phyloP scores from a whole-genome alignment of 2,113 vertebrate species.

The Mormyrus iriodes region DNA sequence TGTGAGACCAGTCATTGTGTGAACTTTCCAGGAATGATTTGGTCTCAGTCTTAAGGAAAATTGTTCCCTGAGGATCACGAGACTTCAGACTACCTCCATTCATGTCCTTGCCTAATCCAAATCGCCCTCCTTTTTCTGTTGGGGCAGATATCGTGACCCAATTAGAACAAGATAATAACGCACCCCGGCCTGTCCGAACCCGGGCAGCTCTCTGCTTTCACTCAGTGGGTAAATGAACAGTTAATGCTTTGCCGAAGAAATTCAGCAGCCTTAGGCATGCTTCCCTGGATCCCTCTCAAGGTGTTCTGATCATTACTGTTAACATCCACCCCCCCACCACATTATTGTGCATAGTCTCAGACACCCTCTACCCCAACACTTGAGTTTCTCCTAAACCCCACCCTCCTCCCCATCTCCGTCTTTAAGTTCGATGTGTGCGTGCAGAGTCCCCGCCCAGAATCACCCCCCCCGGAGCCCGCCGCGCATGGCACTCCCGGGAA shows the following conservation, averaged over 20 bases:
- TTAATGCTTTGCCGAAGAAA: background rate
- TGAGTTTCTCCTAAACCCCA: background rate
- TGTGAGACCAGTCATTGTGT: background rate
- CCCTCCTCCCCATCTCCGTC: background rate
- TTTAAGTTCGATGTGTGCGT: conserved; percentile 8
- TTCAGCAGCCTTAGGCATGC: background rate
- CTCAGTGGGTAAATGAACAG: background rate
- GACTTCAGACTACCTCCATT: background rate
- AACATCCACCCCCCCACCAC: too few relatives aligned
- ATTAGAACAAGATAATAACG: too few relatives aligned
- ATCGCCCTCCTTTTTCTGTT: background rate
- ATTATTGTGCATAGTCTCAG: background rate
- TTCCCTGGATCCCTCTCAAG: background rate
- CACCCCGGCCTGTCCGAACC: background rate
- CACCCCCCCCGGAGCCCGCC: background rate
- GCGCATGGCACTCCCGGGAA: background rate
- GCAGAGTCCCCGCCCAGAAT: background rate
- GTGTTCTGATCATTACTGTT: too few relatives aligned
- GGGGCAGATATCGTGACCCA: background rate
- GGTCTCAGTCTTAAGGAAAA: too few relatives aligned
- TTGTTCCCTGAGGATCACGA: background rate
- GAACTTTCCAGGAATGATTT: background rate
- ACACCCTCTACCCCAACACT: background rate
- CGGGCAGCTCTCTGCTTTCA: background rate
- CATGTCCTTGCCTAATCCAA: background rate